Evolutionary conservation across 2,797 vertebrate species (phyloP).

Genomic region (Naso thynnoides): DNA sequence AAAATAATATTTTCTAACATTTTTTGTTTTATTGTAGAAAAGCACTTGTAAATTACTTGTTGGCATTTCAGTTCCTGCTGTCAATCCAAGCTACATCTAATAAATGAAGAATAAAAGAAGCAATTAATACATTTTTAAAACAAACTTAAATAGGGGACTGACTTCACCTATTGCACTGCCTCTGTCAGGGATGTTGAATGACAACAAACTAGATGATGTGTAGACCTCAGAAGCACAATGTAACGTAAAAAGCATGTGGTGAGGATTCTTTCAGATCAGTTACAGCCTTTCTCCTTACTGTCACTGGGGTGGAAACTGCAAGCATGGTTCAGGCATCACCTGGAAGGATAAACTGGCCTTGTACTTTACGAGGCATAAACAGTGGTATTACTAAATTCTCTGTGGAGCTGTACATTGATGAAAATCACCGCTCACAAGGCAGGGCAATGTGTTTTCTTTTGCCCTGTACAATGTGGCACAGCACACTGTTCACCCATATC

Average conservation of each 20-base stretch:
- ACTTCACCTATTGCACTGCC: neutral
- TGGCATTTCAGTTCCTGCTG: neutral
- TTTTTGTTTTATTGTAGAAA: too few relatives aligned
- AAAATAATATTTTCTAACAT: neutral
- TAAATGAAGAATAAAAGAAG: neutral
- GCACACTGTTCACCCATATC: conserved; percentile 28
- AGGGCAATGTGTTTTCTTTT: conserved; percentile 34
- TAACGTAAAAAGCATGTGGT: conserved; percentile 7
- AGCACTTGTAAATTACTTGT: too few relatives aligned
- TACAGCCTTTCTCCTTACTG: conserved; percentile 11
- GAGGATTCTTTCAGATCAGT: conserved; percentile 15
- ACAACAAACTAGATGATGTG: conserved; percentile 25
- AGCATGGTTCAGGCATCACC: conserved; percentile 32
- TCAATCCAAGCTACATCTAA: neutral
- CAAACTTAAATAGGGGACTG: too few relatives aligned
- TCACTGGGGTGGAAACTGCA: conserved; percentile 6
- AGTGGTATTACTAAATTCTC: conserved; percentile 29
- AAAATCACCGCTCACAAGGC: conserved; percentile 13
- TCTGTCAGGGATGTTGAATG: conserved; percentile 13
- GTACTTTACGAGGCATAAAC: conserved; percentile 14
- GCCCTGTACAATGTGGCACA: conserved; percentile 2
- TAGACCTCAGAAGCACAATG: neutral
- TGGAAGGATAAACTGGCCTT: conserved; percentile 8
- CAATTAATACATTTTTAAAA: too few relatives aligned
- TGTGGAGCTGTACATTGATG: conserved; percentile 26